Percentiles rank a stretch among this genome's conserved stretches.
Conservation (phyloP, 2,113 vertebrate genomes). For the Chloropsis hardwickii region DNA sequence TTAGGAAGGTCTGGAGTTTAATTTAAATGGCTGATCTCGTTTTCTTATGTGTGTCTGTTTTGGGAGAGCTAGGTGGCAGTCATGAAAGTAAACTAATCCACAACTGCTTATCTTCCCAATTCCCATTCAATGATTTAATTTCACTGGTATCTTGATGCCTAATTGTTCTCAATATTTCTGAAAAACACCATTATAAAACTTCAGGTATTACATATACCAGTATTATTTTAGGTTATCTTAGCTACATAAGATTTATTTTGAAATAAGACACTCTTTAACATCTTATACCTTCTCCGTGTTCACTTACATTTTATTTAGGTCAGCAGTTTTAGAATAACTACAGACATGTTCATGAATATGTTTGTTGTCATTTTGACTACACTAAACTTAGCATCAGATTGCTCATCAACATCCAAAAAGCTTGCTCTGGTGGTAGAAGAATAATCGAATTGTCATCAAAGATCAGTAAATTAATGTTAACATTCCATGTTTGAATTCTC, state of each 20-base stretch:
- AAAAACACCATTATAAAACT: neutral
- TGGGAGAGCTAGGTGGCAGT: neutral
- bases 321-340: neutral
- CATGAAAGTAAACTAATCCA: neutral
- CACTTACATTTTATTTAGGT: neutral
- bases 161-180: neutral
- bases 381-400: neutral
- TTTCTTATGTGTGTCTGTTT: neutral
- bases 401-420: neutral
- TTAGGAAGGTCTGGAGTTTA: neutral
- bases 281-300: neutral
- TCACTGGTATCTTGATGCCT: fast-evolving
- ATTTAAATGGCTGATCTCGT: neutral
- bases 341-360: neutral
- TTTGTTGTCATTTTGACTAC: neutral
- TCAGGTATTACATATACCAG: neutral
- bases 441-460: neutral
- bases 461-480: neutral
- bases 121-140: neutral
- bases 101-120: neutral
- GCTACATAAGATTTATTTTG: neutral
- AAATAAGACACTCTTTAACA: neutral
- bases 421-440: neutral
- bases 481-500: neutral
- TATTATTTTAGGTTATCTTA: neutral